These are phyloP conservation scores for Ichneumoninae sp. DNA, from an alignment of 2,888 invertebrate species.

Conservation along the genomic window DNA sequence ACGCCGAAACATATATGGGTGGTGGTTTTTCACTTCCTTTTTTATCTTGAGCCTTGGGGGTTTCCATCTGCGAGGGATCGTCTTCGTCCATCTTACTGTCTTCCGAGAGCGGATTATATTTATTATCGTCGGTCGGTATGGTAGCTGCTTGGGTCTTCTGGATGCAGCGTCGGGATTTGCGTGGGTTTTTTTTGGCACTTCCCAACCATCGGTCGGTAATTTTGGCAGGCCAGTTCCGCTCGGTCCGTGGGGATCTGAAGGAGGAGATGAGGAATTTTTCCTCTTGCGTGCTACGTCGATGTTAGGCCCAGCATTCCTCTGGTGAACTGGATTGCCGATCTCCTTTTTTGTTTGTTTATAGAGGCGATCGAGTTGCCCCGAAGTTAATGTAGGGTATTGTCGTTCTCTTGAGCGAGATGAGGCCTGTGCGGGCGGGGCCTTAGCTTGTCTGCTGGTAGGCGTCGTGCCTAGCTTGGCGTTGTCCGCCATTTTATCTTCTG, in stretches of 20 bases:
- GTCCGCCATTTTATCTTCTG: too few relatives aligned
- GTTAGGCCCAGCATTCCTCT: neutral
- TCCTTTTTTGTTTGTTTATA: neutral
- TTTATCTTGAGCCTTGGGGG: neutral
- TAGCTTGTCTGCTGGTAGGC: too few relatives aligned
- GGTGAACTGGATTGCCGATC: neutral
- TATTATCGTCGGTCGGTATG: conserved; percentile 2
- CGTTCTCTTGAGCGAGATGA: too few relatives aligned
- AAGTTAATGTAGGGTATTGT: too few relatives aligned
- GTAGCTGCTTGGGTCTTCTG: neutral
- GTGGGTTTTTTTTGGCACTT: neutral
- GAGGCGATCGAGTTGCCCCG: too few relatives aligned
- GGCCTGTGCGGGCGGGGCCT: too few relatives aligned
- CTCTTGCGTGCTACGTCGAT: neutral
- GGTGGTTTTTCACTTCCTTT: neutral
- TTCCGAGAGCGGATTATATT: neutral
- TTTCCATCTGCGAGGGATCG: neutral
- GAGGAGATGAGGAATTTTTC: neutral
- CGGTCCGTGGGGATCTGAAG: neutral
- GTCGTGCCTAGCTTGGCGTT: too few relatives aligned
- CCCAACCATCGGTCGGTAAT: neutral
- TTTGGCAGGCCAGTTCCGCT: neutral
- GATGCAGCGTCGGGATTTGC: neutral
- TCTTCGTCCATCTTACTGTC: conserved; percentile 16
- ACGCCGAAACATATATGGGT: neutral